Conservation (phyloP, 1,140 invertebrate species). For the Centruroides sculpturatus region DNA sequence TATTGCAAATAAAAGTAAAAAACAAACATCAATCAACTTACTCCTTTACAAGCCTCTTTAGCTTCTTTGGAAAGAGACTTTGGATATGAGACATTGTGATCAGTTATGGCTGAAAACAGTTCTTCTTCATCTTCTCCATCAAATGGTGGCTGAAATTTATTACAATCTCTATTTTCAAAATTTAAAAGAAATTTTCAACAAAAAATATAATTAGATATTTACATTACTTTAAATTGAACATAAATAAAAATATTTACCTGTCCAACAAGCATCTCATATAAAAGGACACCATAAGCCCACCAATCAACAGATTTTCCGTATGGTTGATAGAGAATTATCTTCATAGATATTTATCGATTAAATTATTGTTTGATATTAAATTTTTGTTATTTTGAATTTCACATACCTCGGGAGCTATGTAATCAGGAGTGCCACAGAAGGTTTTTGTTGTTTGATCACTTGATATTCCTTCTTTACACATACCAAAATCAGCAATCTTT, state of each 20-base stretch:
- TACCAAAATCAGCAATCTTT: conserved; percentile 92
- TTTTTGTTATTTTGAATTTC: neutral
- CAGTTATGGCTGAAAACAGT: conserved; percentile 95
- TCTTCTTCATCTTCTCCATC: conserved; percentile 99
- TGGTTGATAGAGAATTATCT: conserved; percentile 92
- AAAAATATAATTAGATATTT: no score
- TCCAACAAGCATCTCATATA: conserved; percentile 97
- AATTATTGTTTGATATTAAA: no score
- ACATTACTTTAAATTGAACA: no score
- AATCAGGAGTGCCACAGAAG: conserved; percentile 98
- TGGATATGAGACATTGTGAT: conserved; percentile 96
- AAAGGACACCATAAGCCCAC: conserved; percentile 96
- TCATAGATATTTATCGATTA: conserved; percentile 2
- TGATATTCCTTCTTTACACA: conserved; percentile 88
- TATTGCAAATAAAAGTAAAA: no score
- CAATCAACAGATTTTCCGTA: conserved; percentile 98
- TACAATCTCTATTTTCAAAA: neutral
- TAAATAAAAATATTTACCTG: conserved; percentile 36
- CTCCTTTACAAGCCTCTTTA: conserved; percentile 88
- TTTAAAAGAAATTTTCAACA: no score
- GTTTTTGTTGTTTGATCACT: conserved; percentile 95
- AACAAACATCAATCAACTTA: conserved; percentile 24
- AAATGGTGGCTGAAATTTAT: conserved; percentile 61
- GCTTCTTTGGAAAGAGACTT: conserved; percentile 88
- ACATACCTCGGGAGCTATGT: conserved; percentile 85